phyloP scores from a whole-genome alignment of 2,113 vertebrate genomes.

The Ophiodon elongatus region DNA sequence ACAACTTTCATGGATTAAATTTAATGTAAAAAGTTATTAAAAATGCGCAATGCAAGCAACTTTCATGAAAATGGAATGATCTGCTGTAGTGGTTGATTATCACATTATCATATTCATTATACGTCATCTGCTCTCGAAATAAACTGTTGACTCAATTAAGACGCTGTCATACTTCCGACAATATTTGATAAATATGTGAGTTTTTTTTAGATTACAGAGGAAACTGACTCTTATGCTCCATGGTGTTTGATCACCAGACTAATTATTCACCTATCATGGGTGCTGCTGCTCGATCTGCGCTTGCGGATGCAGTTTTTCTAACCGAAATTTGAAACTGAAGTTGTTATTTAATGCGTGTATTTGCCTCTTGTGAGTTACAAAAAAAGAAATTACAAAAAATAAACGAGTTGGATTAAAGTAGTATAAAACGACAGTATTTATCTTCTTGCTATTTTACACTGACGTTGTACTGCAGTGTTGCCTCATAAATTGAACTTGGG shows the following conservation, averaged over 20 bases:
- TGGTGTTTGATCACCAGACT: constrained; percentile 38
- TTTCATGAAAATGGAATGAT: not conserved
- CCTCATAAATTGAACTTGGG: constrained; percentile 27
- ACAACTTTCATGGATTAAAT: not conserved
- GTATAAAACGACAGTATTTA: constrained; percentile 5
- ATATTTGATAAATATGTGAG: constrained; percentile 4
- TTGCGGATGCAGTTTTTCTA: not conserved
- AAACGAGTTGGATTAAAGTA: constrained; percentile 3
- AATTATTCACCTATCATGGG: constrained; percentile 5
- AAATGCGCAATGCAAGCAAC: not conserved
- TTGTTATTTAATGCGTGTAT: not conserved
- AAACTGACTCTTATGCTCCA: constrained; percentile 21
- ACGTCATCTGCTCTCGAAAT: not conserved
- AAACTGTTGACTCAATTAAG: not conserved
- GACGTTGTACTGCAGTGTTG: constrained; percentile 2
- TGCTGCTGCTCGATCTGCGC: not conserved
- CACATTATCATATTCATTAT: not conserved
- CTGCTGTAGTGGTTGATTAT: not conserved
- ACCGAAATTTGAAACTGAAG: not conserved
- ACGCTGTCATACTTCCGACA: not conserved
- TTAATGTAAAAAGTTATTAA: not conserved
- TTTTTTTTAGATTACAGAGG: constrained; percentile 33
- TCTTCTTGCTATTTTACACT: not conserved
- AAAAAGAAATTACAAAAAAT: constrained; percentile 18
- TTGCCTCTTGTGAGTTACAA: not conserved